These are phyloP conservation scores for Melipona quadrifasciata DNA, from an alignment of 1,140 invertebrate genomes.

Conservation along the genomic window DNA sequence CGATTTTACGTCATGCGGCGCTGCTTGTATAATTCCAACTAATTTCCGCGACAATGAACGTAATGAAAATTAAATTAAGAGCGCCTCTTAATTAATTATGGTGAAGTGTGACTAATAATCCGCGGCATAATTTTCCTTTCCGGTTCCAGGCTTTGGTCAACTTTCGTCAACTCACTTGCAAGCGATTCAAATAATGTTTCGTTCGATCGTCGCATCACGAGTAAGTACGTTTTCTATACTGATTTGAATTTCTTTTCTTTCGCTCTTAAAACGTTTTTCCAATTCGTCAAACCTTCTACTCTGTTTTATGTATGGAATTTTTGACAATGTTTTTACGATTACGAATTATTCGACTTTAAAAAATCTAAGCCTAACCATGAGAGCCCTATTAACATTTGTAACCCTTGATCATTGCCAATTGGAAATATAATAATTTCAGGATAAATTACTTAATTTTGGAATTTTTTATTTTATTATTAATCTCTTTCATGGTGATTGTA, in stretches of 20 bases:
- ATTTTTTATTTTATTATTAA: too few species aligned
- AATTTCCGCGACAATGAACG: background rate
- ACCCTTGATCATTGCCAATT: too few species aligned
- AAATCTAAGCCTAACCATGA: background rate
- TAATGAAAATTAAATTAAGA: conserved; percentile 30
- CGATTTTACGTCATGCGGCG: conserved; percentile 52
- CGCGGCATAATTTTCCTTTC: background rate
- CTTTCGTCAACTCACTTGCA: background rate
- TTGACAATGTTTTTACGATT: background rate
- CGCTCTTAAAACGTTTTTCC: background rate
- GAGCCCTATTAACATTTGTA: background rate
- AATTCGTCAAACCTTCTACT: background rate
- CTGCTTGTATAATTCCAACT: conserved; percentile 46
- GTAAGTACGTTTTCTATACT: background rate
- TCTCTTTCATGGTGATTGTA: too few species aligned
- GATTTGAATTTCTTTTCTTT: background rate
- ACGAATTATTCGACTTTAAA: background rate
- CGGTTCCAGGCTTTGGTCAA: background rate
- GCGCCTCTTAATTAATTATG: background rate
- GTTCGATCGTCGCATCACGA: background rate
- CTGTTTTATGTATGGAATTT: background rate
- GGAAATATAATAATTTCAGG: too few species aligned
- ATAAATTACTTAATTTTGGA: too few species aligned
- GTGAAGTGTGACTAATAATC: background rate
- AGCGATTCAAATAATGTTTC: background rate